Conservation (phyloP, 1,140 invertebrate species). For the Diuraphis noxia region DNA sequence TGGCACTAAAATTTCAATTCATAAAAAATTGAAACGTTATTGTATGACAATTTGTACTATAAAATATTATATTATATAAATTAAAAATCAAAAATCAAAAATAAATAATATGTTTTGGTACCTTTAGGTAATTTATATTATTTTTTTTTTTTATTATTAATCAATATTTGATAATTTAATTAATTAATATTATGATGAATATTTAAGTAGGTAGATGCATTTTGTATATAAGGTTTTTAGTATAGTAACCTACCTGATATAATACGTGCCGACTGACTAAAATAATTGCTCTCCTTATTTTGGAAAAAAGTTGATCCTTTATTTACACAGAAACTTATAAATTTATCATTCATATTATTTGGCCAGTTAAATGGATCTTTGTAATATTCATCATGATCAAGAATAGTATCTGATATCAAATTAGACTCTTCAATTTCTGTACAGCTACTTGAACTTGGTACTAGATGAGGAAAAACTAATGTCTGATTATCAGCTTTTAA, state of each 20-base stretch:
- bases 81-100: conserved; percentile 8
- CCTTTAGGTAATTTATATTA: too few species aligned
- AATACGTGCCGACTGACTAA: conserved; percentile 8
- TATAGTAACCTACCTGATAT: conserved; percentile 11
- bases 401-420: too few species aligned
- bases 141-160: too few species aligned
- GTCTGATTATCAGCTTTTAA: neutral
- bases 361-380: too few species aligned
- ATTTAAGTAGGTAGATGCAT: conserved; percentile 3
- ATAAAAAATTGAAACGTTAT: conserved; percentile 11
- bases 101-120: too few species aligned
- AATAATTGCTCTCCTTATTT: conserved; percentile 11
- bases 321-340: conserved; percentile 6
- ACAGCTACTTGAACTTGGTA: conserved; percentile 10
- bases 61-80: conserved; percentile 7
- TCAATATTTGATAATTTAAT: neutral
- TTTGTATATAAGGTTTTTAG: conserved; percentile 12
- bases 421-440: too few species aligned
- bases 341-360: too few species aligned
- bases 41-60: neutral
- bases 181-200: conserved; percentile 7
- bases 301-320: conserved; percentile 16
- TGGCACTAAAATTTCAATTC: conserved; percentile 3
- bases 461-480: neutral
- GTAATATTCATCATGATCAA: too few species aligned